Base-by-base conservation (phyloP, 1,140 invertebrate species). In the Gonatopus flavifemur region DNA sequence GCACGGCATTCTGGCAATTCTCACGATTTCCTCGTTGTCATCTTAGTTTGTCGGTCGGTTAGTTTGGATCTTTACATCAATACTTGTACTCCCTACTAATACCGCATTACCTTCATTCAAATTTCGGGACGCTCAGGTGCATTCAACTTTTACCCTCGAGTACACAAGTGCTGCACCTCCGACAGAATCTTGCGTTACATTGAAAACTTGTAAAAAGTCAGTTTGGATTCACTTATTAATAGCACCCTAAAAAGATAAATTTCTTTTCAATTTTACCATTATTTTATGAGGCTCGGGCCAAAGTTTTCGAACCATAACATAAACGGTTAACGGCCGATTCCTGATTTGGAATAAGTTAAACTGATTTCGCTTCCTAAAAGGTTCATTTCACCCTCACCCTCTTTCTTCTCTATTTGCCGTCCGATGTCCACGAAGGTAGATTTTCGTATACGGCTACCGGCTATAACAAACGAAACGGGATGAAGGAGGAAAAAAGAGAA, bases 281-380 rank as follows among this genome's bases (percentile, higher is more conserved):
- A n/a, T n/a, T n/a, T n/a, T n/a, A n/a, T n/a, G n/a, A n/a, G n/a
- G n/a, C n/a, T n/a, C n/a, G n/a, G n/a, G n/a, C n/a, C n/a, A n/a
- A n/a, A n/a, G n/a, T n/a, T n/a, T n/a, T n/a, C n/a, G n/a, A n/a
- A 33, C 32, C n/a, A 5, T 9, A 6, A 9, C 4, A 19, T 25
- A 20, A 52, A 42, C 22, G 20, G 37, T 61, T 59, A 71, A 70
- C 59, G 42, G 52, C 52, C 33, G 51, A 64, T 62, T 67, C 72
- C 70, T 74, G 72, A 72, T 74, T 63, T 46, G 41, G 63, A 69
- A 73, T 72, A 73, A 72, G 56, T 69, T 68, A 55, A 58, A 62
- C 51, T 57, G 58, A 72, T 72, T 67, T 66, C n/a, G n/a, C n/a
- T n/a, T n/a, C n/a, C n/a, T n/a, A n/a, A n/a, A n/a, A n/a, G n/a